Percentiles rank a stretch among this genome's conserved stretches.
phyloP scores from a whole-genome alignment of 2,888 invertebrate species.

The Cephus nigrinus region DNA sequence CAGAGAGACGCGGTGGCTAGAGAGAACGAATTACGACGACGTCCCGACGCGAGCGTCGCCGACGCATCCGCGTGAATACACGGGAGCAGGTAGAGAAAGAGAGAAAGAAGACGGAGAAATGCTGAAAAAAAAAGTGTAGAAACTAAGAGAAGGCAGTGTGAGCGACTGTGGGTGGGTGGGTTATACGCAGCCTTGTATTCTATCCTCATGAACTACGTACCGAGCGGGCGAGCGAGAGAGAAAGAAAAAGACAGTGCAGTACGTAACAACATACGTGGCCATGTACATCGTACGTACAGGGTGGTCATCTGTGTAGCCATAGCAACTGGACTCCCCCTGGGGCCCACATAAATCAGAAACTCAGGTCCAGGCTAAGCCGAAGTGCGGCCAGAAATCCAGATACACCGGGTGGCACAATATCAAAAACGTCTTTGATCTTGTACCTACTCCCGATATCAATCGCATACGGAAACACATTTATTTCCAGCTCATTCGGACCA shows the following conservation, averaged over 20 bases:
- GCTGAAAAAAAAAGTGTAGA: background rate
- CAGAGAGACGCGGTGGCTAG: conserved; percentile 10
- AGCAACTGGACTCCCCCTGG: conserved; percentile 53
- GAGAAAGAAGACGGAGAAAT: background rate
- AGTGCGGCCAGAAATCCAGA: conserved; percentile 51
- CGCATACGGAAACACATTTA: background rate
- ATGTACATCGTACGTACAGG: conserved; percentile 14
- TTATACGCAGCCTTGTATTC: background rate
- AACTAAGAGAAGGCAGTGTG: background rate
- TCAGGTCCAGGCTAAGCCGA: conserved; percentile 42
- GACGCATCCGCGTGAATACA: background rate
- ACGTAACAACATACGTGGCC: conserved; percentile 21
- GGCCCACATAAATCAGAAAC: conserved; percentile 56
- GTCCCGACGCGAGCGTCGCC: background rate
- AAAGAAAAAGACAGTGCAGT: background rate
- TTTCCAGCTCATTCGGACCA: background rate
- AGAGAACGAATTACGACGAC: background rate
- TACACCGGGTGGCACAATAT: conserved; percentile 36
- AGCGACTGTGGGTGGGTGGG: background rate
- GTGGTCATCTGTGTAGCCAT: conserved; percentile 21
- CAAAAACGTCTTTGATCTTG: background rate
- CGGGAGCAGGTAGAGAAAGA: background rate
- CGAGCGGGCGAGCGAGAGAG: background rate
- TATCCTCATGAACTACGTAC: background rate
- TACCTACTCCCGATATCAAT: background rate